Evolutionary conservation across 2,797 vertebrate genomes (phyloP).

Genomic region (Arremon brunneinucha): DNA sequence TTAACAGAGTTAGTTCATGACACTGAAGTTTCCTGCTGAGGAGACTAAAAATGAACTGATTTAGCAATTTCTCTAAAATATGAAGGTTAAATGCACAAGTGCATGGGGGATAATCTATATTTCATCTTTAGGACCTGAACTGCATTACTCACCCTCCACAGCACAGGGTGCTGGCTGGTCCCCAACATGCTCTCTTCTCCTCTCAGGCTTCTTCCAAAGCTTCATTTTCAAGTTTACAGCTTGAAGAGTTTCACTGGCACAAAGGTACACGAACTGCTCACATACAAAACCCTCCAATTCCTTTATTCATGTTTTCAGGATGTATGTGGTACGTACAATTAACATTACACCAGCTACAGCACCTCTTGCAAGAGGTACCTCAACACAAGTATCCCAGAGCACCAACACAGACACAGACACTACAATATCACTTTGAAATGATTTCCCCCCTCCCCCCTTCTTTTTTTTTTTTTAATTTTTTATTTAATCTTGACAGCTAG

Average conservation of each 20-base stretch:
- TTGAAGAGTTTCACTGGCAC: not conserved
- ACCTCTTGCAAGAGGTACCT: slow-evolving; percentile 58
- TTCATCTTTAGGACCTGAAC: not conserved
- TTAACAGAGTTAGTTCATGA: not conserved
- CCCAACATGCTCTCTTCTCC: not conserved
- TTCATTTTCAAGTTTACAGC: not conserved
- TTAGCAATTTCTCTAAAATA: not conserved
- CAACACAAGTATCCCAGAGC: slow-evolving; percentile 66
- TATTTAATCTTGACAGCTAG: slow-evolving; percentile 20
- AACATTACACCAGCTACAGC: slow-evolving; percentile 70
- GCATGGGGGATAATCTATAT: not conserved
- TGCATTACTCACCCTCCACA: not conserved
- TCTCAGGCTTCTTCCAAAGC: not conserved
- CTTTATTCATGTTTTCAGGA: slow-evolving; percentile 75
- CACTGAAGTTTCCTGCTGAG: not conserved
- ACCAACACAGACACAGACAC: slow-evolving; percentile 66
- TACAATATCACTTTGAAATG: slow-evolving; percentile 71
- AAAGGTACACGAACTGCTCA: slow-evolving; percentile 29
- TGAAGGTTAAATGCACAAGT: not conserved
- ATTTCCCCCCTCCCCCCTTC: not conserved
- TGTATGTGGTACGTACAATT: slow-evolving; percentile 69
- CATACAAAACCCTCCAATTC: slow-evolving; percentile 75
- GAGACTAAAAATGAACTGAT: not conserved
- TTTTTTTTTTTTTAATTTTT: not conserved
- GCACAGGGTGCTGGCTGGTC: not conserved